A percentile compares a stretch with the other conserved stretches of the same genome.
phyloP scores from a whole-genome alignment of 2,888 invertebrate genomes.

The Ctena decussata region DNA sequence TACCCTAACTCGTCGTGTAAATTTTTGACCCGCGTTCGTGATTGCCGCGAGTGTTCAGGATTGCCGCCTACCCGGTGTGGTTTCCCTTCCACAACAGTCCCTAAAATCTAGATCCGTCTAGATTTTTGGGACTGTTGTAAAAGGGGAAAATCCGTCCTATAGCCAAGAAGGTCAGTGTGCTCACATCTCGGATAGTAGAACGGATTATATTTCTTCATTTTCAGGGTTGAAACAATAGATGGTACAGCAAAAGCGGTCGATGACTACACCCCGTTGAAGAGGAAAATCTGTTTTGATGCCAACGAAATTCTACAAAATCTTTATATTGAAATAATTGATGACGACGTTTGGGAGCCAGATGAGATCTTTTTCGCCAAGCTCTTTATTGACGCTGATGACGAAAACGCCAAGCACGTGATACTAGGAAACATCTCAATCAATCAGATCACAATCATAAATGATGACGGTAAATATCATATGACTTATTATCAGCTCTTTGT shows the following conservation, averaged over 20 bases:
- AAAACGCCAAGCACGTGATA: conserved; percentile 85
- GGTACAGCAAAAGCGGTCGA: conserved; percentile 89
- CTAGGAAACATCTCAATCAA: conserved; percentile 89
- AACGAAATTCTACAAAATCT: conserved; percentile 88
- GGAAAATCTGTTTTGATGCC: conserved; percentile 88
- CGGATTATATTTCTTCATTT: too few species aligned
- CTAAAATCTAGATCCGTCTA: too few species aligned
- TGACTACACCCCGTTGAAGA: conserved; percentile 88
- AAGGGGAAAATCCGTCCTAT: too few species aligned
- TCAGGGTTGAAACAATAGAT: conserved; percentile 89
- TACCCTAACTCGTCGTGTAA: too few species aligned
- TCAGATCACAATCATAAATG: conserved; percentile 89
- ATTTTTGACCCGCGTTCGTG: too few species aligned
- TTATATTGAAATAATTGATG: conserved; percentile 88
- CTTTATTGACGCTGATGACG: conserved; percentile 76
- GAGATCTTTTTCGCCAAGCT: conserved; percentile 90
- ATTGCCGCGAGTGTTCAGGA: too few species aligned
- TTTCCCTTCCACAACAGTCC: too few species aligned
- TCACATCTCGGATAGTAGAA: too few species aligned
- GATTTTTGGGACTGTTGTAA: too few species aligned
- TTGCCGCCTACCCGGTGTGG: too few species aligned
- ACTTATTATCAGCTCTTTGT: too few species aligned
- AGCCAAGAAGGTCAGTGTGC: too few species aligned
- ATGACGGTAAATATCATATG: conserved; percentile 88
- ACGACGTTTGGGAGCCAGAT: conserved; percentile 90